phyloP scores from a whole-genome alignment of 1,140 invertebrate genomes.

The Zeugodacus cucurbitae region DNA sequence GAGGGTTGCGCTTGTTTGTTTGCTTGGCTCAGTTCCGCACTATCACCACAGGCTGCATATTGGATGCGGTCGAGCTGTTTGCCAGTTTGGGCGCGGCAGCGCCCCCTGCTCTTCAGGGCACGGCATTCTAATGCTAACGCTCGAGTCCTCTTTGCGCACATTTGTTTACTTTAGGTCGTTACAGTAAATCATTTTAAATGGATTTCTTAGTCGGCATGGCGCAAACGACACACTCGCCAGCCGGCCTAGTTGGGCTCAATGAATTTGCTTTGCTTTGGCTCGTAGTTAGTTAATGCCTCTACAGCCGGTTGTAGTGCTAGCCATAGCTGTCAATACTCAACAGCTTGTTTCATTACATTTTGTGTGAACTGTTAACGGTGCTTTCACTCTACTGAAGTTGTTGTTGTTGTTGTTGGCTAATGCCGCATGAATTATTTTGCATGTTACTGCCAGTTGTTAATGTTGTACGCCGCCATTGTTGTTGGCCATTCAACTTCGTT shows the following conservation, averaged over 20 bases:
- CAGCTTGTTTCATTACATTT: conserved; percentile 2
- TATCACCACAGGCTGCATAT: conserved; percentile 15
- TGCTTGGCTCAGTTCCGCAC: neutral
- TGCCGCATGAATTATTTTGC: neutral
- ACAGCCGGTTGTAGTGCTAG: neutral
- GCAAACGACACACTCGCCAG: neutral
- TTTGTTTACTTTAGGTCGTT: conserved; percentile 35
- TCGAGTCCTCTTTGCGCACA: neutral
- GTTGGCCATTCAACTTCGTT: conserved; percentile 14
- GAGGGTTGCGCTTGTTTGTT: neutral
- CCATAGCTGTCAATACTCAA: neutral
- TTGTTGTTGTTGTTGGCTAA: neutral
- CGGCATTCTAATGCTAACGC: neutral
- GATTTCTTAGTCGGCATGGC: conserved; percentile 23
- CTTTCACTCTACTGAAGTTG: neutral
- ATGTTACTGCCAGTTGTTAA: neutral
- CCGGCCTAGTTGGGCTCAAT: neutral
- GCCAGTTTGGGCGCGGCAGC: neutral
- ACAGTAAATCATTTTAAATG: conserved; percentile 42
- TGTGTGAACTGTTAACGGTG: conserved; percentile 23
- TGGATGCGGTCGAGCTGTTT: neutral
- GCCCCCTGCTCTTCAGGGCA: neutral
- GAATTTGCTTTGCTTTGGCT: neutral
- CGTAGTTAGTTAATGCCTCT: no score
- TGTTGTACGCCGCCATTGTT: neutral